Conservation (phyloP, 2,113 vertebrate genomes). For the Tupaia tana region DNA sequence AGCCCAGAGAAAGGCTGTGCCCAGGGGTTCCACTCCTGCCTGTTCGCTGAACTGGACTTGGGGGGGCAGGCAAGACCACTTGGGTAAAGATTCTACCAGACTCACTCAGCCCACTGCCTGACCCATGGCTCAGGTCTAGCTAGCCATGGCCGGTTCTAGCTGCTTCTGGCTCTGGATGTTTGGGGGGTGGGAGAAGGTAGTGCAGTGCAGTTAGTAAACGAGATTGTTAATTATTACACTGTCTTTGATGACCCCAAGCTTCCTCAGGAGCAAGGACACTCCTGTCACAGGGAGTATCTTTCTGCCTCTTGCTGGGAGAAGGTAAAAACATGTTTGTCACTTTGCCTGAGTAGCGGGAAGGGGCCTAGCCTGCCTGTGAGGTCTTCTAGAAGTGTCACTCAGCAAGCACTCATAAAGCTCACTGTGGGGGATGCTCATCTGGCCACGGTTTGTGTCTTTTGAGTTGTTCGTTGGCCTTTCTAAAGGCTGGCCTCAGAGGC, state of each 20-base stretch:
- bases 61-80: not conserved
- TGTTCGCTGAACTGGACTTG: not conserved
- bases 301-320: no score
- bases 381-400: no score
- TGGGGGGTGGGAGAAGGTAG: not conserved
- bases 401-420: no score
- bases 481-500: not conserved
- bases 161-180: not conserved
- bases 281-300: not conserved
- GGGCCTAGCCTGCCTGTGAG: not conserved
- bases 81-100: not conserved
- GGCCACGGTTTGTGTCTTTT: not conserved
- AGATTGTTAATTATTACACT: no score
- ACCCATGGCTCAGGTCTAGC: accelerated
- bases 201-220: not conserved
- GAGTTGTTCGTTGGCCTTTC: not conserved
- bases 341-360: not conserved
- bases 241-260: no score
- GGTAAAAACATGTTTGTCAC: no score
- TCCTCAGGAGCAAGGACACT: not conserved
- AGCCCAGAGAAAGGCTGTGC: not conserved
- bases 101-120: not conserved
- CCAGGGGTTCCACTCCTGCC: not conserved
- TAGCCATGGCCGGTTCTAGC: not conserved
- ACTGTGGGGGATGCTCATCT: not conserved